Conservation (phyloP, 2,797 vertebrate species). For the Coilia nasus region DNA sequence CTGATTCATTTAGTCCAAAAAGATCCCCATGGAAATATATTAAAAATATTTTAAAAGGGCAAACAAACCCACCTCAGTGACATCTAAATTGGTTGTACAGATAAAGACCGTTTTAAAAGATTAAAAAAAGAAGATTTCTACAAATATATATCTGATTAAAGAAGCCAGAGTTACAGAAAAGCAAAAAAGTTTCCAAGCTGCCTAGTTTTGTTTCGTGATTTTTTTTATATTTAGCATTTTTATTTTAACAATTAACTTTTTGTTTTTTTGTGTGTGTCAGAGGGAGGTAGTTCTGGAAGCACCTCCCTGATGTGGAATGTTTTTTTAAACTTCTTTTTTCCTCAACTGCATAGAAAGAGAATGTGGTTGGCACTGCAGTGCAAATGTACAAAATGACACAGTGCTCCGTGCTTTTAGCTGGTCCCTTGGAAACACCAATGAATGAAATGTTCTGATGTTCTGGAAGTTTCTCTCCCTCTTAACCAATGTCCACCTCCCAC, state of each 20-base stretch:
- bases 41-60: constrained; percentile 60
- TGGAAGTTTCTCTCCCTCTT: constrained; percentile 19
- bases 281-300: constrained; percentile 57
- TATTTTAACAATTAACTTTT: constrained; percentile 26
- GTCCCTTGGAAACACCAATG: constrained; percentile 47
- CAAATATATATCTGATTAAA: constrained; percentile 58
- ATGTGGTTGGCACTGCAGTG: constrained; percentile 53
- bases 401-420: constrained; percentile 40
- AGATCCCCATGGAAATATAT: constrained; percentile 59
- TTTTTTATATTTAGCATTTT: constrained; percentile 31
- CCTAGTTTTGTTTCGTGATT: constrained; percentile 53
- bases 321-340: constrained; percentile 7
- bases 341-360: constrained; percentile 66
- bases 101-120: constrained; percentile 48
- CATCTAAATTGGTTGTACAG: constrained; percentile 59
- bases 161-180: constrained; percentile 62
- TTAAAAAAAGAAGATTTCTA: constrained; percentile 58
- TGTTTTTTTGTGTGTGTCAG: constrained; percentile 45
- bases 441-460: constrained; percentile 35
- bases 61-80: constrained; percentile 55
- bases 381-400: constrained; percentile 44
- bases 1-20: constrained; percentile 33
- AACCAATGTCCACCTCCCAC: neutral
- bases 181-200: constrained; percentile 67
- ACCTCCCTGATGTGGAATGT: constrained; percentile 72